phyloP scores from a whole-genome alignment of 2,888 invertebrate genomes.

The Eilema sororculum region DNA sequence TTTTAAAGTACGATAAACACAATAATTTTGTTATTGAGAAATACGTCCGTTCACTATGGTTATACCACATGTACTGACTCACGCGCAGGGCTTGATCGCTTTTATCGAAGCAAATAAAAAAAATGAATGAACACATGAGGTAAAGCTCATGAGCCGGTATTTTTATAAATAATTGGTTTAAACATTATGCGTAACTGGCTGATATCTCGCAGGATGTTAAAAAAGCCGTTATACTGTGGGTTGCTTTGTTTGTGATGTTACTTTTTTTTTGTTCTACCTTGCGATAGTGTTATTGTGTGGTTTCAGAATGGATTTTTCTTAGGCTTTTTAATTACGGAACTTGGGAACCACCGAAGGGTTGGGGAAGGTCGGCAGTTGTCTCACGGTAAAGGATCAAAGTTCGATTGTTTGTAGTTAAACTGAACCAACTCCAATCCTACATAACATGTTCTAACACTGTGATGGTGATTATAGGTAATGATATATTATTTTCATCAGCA shows the following conservation, averaged over 20 bases:
- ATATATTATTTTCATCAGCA: too few species aligned
- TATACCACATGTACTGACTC: conserved; percentile 8
- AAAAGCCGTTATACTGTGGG: background rate
- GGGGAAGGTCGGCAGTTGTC: too few species aligned
- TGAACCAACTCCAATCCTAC: too few species aligned
- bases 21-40: background rate
- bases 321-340: too few species aligned
- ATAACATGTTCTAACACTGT: too few species aligned
- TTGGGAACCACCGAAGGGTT: too few species aligned
- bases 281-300: too few species aligned
- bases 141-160: background rate
- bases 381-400: too few species aligned
- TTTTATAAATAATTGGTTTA: background rate
- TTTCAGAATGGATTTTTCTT: background rate
- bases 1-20: conserved; percentile 4
- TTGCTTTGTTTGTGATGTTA: background rate
- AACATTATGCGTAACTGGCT: background rate
- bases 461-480: too few species aligned
- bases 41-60: background rate
- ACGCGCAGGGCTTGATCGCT: background rate
- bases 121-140: background rate
- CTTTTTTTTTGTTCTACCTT: background rate
- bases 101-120: conserved; percentile 11
- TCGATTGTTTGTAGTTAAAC: too few species aligned
- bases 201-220: background rate